Base-by-base conservation (phyloP, 92 coral and sea anemone species). In the Phenganax subtilis region DNA sequence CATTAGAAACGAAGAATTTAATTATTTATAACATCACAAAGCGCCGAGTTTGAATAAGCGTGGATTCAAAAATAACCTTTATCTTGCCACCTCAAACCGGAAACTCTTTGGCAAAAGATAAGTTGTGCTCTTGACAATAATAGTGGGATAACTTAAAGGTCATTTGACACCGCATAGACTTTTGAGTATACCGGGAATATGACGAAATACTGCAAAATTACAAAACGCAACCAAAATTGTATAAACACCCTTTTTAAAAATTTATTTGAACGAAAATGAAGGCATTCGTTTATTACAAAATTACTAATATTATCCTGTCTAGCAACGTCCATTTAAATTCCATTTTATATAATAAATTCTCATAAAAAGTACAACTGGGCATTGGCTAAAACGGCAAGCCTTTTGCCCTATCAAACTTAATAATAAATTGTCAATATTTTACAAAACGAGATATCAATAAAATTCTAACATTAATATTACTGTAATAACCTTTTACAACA, bases 401-500 rank as follows among this genome's bases (percentile, higher is more conserved):
- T 3, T 25, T 53, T 12, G 55, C 70, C 20, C 56, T 57, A 52
- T 57, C 0, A 10, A 76, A 76, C 64, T 57, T 28, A 62, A 79
- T 68, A 69, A 31, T 65, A 31, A 15, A 60, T 55, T 76, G 30
- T 9, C 71, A 79, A 79, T 79, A 62, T 79, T 79, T 79, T 62
- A 62, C 72, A 79, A 64, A 79, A 64, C 83, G 65, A 28, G 70
- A 77, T 79, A 47, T 31, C 70, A 77, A 63, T 63, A 79, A 65
- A 62, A 79, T 79, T 79, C 74, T 79, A 79, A 79, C 83, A 79
- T 59, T 77, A 77, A 75, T 75, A 75, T 54, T 76, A 68, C 47
- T 79, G 47, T 37, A 37, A 37, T 59, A 79, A 79, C 20, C 71
- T 79, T 79, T 77, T 65, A 79, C 81, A 79, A 79, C 83, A 79